Base-by-base conservation (phyloP, 23 tunicate species). In the Halocynthia aurantium region DNA sequence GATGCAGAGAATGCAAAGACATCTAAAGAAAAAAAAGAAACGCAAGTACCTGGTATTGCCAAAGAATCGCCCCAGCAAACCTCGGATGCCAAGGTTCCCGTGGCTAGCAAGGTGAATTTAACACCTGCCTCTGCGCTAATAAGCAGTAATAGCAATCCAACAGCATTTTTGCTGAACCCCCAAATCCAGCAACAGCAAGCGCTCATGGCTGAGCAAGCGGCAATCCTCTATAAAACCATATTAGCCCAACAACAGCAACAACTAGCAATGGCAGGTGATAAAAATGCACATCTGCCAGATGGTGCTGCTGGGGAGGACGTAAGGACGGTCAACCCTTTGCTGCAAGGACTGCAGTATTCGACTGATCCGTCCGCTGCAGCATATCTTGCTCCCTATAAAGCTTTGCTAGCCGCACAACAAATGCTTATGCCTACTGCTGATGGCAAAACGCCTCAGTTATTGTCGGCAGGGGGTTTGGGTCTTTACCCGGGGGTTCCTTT, bases 141-240 rank as follows among this genome's bases (percentile, higher is more conserved):
- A 31, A 31, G 4, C 44, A 31, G 44, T 31, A 31, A 31, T 31
- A 31, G 44, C 44, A 31, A 31, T 44, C 22, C 78, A 4, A 56
- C 78, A 22, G 0, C 65, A 15, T 74, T 54, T 49, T 64, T 74
- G 17, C 20, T 74, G 78, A 74, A 74, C 57, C 78, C 78, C 12
- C 78, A 74, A 19, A 54, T 74, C 22, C 78, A 74, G 78, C 78
- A 74, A 49, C 78, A 74, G 56, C 78, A 74, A 56, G 78, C 78
- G 9, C 19, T 74, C 13, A 8, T 74, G 11, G 78, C 78, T 49
- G 78, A 74, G 62, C 70, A 65, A 15, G 64, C 55, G 78, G 78
- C 78, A 51, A 13, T 74, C n/a, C 55, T 74, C 31, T 74, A 74
- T 74, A 74, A 74, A 54, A 52, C 78, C 62, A 74, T 74, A 64